Conservation (phyloP, 2,113 vertebrate genomes). For the Zosterops borbonicus region DNA sequence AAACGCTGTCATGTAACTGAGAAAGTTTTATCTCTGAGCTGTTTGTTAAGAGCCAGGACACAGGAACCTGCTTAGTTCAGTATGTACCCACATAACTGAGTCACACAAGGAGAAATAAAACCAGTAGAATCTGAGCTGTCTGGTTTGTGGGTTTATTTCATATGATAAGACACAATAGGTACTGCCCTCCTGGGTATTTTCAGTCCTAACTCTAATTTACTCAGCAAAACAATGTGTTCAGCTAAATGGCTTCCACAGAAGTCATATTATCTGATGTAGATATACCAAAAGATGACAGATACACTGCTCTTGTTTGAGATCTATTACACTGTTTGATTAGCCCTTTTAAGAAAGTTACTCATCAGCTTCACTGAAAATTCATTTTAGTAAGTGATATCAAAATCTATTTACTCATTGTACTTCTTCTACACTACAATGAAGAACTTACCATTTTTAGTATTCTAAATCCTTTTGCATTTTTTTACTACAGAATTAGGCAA, state of each 20-base stretch:
- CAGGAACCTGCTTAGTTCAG: not conserved
- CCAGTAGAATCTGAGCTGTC: not conserved
- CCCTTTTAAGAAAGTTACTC: not conserved
- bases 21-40: not conserved
- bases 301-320: not conserved
- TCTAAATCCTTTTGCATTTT: not conserved
- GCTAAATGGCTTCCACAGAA: not conserved
- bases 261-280: not conserved
- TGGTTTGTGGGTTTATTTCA: not conserved
- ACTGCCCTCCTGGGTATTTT: not conserved
- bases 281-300: not conserved
- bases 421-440: not conserved
- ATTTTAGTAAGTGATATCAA: not conserved
- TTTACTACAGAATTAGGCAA: not conserved
- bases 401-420: not conserved
- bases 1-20: not conserved
- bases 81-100: not conserved
- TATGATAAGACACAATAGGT: not conserved
- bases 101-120: not conserved
- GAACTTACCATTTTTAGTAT: not conserved
- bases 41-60: not conserved
- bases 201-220: not conserved
- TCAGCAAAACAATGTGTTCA: not conserved
- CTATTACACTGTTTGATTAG: not conserved
- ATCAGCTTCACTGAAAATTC: not conserved